Percentiles rank a stretch among this genome's conserved stretches.
phyloP scores from a whole-genome alignment of 2,113 vertebrate genomes.

The Haemorhous mexicanus region DNA sequence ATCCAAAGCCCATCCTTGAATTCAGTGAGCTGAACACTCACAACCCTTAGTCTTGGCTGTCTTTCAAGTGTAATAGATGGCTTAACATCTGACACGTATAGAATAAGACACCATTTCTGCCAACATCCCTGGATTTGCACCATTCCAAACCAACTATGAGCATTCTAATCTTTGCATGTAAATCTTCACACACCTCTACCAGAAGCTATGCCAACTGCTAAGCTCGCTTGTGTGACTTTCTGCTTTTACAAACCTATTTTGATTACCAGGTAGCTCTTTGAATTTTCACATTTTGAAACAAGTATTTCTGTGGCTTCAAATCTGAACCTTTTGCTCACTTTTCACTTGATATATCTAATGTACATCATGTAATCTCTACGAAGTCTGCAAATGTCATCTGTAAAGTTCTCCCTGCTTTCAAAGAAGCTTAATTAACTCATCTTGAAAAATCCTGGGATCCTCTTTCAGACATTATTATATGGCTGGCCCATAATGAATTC shows the following conservation, averaged over 20 bases:
- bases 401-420: background rate
- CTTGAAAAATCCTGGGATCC: background rate
- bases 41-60: background rate
- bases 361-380: background rate
- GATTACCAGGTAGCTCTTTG: background rate
- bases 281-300: background rate
- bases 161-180: background rate
- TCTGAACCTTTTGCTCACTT: background rate
- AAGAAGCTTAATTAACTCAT: background rate
- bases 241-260: background rate
- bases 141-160: background rate
- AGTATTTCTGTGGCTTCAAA: background rate
- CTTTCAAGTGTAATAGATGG: background rate
- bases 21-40: background rate
- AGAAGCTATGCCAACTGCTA: background rate
- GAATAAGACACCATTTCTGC: background rate
- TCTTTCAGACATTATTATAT: background rate
- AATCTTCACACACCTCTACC: background rate
- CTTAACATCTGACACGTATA: background rate
- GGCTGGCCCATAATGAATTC: background rate
- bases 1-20: background rate
- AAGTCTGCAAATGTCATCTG: background rate
- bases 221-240: background rate
- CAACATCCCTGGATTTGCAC: background rate
- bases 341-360: background rate